Conservation (phyloP, 2,797 vertebrate species). For the Columba guinea region DNA sequence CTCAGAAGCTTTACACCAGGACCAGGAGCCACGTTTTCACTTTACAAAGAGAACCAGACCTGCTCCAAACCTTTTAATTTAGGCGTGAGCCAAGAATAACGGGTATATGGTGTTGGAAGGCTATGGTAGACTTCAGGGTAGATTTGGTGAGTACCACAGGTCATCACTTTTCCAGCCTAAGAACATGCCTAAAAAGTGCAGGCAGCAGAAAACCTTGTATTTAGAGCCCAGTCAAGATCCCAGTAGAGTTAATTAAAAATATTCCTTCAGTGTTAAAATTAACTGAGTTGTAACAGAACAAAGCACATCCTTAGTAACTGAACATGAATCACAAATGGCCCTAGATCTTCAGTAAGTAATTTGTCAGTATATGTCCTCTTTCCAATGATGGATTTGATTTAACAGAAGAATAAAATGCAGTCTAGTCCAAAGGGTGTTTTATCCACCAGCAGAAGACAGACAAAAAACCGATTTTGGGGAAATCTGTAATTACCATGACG, state of each 20-base stretch:
- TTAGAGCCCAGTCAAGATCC: not conserved
- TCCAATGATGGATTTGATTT: not conserved
- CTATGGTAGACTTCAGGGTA: not conserved
- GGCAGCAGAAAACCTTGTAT: not conserved
- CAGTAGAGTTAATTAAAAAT: not conserved
- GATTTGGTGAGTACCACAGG: not conserved
- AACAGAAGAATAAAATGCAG: not conserved
- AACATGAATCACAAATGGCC: not conserved
- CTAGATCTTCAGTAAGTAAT: not conserved
- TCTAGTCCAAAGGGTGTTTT: not conserved
- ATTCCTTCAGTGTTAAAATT: not conserved
- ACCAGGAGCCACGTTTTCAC: not conserved
- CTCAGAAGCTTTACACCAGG: not conserved
- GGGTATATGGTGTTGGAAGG: not conserved
- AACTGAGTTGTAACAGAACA: not conserved
- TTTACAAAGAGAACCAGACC: not conserved
- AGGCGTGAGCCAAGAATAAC: not conserved
- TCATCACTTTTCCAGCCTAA: not conserved
- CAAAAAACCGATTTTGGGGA: not conserved
- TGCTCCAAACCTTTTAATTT: not conserved
- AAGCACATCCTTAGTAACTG: not conserved
- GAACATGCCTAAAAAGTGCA: not conserved
- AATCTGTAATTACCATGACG: not conserved
- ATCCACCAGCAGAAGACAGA: not conserved
- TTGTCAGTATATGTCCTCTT: not conserved